Evolutionary conservation across 2,797 vertebrate genomes (phyloP), one percentile per base, ranked within the genome.

Genomic region (Tapirus indicus): DNA sequence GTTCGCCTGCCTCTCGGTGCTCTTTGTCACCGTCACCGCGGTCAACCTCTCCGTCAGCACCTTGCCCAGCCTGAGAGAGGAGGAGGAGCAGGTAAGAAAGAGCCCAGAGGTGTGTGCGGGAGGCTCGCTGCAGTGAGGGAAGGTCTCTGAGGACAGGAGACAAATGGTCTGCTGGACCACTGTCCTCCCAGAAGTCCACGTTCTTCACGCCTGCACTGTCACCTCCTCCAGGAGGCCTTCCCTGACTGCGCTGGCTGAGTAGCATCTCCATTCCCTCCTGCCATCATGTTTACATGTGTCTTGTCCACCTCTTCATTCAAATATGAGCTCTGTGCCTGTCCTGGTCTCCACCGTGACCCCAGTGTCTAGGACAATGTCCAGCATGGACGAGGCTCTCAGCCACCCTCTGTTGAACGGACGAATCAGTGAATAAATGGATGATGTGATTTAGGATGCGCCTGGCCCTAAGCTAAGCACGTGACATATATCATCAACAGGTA

Each of bases 1-100:
- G 98, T 99, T 99, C 23, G 99, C 99, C 77, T 99, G 99, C 96
- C 98, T 99, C 97, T 99, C 99, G 0, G 99, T 99, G 98, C 97
- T 99, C 96, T 99, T 99, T 79, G 99, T 99, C 98, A 99, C 99
- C 32, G 99, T 99, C 98, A 99, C 99, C 2, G 99, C 99, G 12
- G 89, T 99, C 98, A 99, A 99, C 98, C 99, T 99, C 44, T 99
- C 99, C 91, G 99, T 99, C 98, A 99, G 99, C 99, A 99, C 99
- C 98, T 99, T 99, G 99, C 99, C 99, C 41, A 99, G 99, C 97
- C 99, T 99, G 99, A 99, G 99, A 97, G 99, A 99, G 94, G 99
- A 99, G 68, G 99, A 99, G 98, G 99, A 99, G 98, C 99, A 98
- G 98, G 99, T 99, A 99, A 99, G 99, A 98, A 99, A 99, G 99